Conservation (phyloP, 2,888 invertebrate genomes). For the Meghimatium bilineatum region DNA sequence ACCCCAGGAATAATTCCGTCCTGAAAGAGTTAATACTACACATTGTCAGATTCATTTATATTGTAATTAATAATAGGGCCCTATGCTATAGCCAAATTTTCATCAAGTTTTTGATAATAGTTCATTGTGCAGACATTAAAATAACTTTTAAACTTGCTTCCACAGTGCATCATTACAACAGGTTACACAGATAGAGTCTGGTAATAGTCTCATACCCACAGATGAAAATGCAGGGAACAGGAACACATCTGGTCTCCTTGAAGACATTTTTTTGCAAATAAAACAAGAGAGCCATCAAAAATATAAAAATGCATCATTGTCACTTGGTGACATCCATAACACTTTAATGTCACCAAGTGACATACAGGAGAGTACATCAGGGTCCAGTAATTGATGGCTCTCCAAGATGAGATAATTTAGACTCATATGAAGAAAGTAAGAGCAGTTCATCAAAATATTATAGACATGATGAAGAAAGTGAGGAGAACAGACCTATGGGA, state of each 20-base stretch:
- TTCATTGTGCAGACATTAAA: not conserved
- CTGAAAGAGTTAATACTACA: no score
- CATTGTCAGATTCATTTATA: no score
- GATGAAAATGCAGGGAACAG: slow-evolving; percentile 8
- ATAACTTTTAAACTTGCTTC: not conserved
- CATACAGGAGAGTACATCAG: no score
- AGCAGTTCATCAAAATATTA: not conserved
- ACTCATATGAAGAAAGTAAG: not conserved
- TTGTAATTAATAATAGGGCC: no score
- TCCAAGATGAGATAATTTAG: not conserved
- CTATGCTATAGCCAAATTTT: no score
- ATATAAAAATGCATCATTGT: no score
- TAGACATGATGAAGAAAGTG: slow-evolving; percentile 19
- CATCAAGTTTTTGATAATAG: no score
- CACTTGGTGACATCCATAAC: no score
- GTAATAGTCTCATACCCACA: not conserved
- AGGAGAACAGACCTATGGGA: slow-evolving; percentile 22
- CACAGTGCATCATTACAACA: slow-evolving; percentile 8
- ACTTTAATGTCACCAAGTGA: no score
- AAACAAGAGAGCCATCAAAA: no score
- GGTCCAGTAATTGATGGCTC: not conserved
- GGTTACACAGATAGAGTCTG: slow-evolving; percentile 13
- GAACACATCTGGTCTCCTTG: slow-evolving; percentile 14
- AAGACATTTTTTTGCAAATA: not conserved
- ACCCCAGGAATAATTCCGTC: no score